A percentile compares a stretch with the other conserved stretches of the same genome.
These are phyloP conservation scores for Hippocampus zosterae DNA, from an alignment of 2,113 vertebrate species.

Conservation along the genomic window DNA sequence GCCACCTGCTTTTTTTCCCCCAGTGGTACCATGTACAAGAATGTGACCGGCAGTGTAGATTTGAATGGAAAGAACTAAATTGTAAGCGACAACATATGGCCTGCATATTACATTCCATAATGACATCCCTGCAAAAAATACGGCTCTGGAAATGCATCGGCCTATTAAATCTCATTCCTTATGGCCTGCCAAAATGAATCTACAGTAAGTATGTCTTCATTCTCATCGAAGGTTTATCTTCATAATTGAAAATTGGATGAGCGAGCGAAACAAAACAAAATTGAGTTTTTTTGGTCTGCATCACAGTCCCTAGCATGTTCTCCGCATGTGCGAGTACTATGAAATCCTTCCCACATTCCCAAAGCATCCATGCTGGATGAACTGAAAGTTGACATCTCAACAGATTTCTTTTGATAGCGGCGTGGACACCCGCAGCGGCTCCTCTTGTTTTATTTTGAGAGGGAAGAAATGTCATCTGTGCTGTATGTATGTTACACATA, in stretches of 20 bases:
- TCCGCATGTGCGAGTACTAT: no score
- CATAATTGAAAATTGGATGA: background rate
- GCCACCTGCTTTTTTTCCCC: conserved; percentile 23
- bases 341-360: no score
- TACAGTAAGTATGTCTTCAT: conserved; percentile 22
- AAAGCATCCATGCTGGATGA: no score
- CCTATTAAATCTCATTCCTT: conserved; percentile 35
- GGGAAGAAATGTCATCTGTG: no score
- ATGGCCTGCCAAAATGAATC: conserved; percentile 21
- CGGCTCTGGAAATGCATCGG: conserved; percentile 29
- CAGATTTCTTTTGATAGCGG: no score
- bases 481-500: no score
- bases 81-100: conserved; percentile 2
- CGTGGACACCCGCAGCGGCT: no score
- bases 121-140: conserved; percentile 6
- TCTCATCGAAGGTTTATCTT: conserved; percentile 7
- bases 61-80: conserved; percentile 9
- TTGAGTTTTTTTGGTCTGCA: no score
- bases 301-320: no score
- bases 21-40: background rate
- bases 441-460: no score
- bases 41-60: conserved; percentile 5
- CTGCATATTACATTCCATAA: conserved; percentile 13
- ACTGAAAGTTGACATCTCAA: no score
- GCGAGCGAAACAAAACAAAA: no score